Percentiles rank a stretch among this genome's conserved stretches.
These are phyloP conservation scores for Drosophila novamexicana DNA, from an alignment of 1,140 invertebrate species.

Conservation along the genomic window DNA sequence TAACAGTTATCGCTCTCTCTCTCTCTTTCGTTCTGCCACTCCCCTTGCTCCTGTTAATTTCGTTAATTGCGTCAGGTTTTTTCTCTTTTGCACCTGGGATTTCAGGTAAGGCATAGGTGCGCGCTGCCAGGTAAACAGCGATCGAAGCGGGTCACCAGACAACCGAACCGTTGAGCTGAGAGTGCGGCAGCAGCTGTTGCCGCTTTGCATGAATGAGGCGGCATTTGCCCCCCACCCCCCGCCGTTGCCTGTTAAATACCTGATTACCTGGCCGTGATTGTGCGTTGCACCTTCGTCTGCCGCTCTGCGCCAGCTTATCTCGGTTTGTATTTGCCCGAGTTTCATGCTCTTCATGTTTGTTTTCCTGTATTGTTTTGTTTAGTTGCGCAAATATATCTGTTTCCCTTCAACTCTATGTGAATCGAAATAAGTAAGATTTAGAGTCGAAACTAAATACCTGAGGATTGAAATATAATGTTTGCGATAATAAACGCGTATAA, in stretches of 20 bases:
- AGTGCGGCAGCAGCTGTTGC: background rate
- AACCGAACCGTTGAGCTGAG: background rate
- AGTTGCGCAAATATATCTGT: too few species aligned
- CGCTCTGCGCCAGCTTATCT: background rate
- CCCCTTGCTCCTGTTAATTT: background rate
- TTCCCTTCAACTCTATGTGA: background rate
- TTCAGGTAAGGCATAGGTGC: background rate
- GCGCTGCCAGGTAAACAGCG: background rate
- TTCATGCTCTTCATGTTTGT: background rate
- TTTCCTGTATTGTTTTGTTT: background rate
- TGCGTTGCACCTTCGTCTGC: background rate
- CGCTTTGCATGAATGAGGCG: too few species aligned
- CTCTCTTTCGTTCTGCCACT: background rate
- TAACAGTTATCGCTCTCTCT: too few species aligned
- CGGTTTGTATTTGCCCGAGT: too few species aligned
- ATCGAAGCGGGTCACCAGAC: background rate
- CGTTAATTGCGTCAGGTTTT: background rate
- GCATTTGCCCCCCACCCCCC: background rate
- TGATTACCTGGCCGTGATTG: slow-evolving; percentile 2
- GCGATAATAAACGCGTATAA: background rate
- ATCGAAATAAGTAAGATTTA: background rate
- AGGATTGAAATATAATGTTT: background rate
- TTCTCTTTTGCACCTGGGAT: background rate
- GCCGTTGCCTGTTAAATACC: background rate
- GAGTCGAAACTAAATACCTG: background rate